Evolutionary conservation across 2,888 invertebrate genomes (phyloP).

Genomic region (Protophormia terraenovae): DNA sequence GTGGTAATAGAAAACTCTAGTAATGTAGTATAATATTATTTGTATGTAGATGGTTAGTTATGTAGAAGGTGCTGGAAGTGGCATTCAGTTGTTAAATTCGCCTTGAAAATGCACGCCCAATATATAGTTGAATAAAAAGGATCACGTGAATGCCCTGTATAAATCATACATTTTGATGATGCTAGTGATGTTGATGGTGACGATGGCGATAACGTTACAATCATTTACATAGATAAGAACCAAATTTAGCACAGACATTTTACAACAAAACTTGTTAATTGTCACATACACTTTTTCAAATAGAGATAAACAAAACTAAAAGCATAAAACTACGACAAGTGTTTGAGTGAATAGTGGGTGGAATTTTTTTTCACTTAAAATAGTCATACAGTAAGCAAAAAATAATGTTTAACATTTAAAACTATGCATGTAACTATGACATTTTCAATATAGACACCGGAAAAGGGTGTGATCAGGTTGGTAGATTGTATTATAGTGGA

Average conservation of each 20-base stretch:
- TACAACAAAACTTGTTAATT: slow-evolving; percentile 49
- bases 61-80: too few relatives aligned
- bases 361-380: slow-evolving; percentile 27
- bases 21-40: too few relatives aligned
- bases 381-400: not conserved
- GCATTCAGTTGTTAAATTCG: too few relatives aligned
- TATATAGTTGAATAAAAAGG: too few relatives aligned
- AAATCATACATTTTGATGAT: not conserved
- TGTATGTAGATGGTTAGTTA: too few relatives aligned
- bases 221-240: slow-evolving; percentile 30
- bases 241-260: slow-evolving; percentile 39
- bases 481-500: not conserved
- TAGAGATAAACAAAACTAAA: slow-evolving; percentile 4
- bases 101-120: too few relatives aligned
- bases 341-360: slow-evolving; percentile 7
- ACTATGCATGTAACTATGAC: slow-evolving; percentile 2
- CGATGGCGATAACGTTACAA: slow-evolving; percentile 16
- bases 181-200: slow-evolving; percentile 21
- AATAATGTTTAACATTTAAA: slow-evolving; percentile 43
- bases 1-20: too few relatives aligned
- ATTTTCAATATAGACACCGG: slow-evolving; percentile 43
- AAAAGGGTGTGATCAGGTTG: slow-evolving; percentile 36
- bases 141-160: slow-evolving; percentile 6
- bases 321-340: not conserved
- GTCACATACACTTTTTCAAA: slow-evolving; percentile 32